A percentile compares a stretch with the other conserved stretches of the same genome.
These are phyloP conservation scores for Eucera pruinosa DNA, from an alignment of 2,888 invertebrate genomes.

Conservation along the genomic window DNA sequence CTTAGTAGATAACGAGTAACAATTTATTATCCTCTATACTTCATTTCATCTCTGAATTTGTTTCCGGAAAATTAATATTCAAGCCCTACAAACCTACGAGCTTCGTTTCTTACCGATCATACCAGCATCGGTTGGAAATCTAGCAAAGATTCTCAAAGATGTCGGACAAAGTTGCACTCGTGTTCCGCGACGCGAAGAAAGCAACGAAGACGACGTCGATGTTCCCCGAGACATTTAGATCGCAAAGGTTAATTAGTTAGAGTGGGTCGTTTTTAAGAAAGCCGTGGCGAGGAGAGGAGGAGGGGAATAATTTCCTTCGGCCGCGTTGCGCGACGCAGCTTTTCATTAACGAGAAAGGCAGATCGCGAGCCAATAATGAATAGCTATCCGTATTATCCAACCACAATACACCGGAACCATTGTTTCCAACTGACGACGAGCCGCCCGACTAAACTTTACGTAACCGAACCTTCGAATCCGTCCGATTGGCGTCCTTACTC, in stretches of 20 bases:
- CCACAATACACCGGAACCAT: slow-evolving; percentile 42
- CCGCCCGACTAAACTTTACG: slow-evolving; percentile 30
- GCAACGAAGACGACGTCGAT: slow-evolving; percentile 3
- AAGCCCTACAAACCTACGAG: too few species aligned
- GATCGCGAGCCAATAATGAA: slow-evolving; percentile 51
- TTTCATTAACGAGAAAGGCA: slow-evolving; percentile 56
- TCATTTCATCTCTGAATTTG: too few species aligned
- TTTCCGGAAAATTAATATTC: too few species aligned
- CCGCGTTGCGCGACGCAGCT: slow-evolving; percentile 12
- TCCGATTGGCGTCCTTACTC: background rate
- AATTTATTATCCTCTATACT: too few species aligned
- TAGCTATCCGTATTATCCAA: slow-evolving; percentile 40
- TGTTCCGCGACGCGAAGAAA: too few species aligned
- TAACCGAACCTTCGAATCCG: slow-evolving; percentile 15
- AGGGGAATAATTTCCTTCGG: slow-evolving; percentile 37
- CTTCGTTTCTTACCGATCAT: background rate
- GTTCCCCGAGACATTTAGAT: slow-evolving; percentile 20
- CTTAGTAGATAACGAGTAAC: too few species aligned
- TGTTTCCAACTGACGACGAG: slow-evolving; percentile 23
- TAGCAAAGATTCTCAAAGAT: too few species aligned
- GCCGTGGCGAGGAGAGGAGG: slow-evolving; percentile 4
- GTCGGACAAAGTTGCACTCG: too few species aligned
- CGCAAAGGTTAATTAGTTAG: slow-evolving; percentile 42
- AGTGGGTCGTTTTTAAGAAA: slow-evolving; percentile 37
- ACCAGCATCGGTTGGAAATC: too few species aligned